Conservation (phyloP, 2,888 invertebrate species). For the Gymnosoma rotundatum region DNA sequence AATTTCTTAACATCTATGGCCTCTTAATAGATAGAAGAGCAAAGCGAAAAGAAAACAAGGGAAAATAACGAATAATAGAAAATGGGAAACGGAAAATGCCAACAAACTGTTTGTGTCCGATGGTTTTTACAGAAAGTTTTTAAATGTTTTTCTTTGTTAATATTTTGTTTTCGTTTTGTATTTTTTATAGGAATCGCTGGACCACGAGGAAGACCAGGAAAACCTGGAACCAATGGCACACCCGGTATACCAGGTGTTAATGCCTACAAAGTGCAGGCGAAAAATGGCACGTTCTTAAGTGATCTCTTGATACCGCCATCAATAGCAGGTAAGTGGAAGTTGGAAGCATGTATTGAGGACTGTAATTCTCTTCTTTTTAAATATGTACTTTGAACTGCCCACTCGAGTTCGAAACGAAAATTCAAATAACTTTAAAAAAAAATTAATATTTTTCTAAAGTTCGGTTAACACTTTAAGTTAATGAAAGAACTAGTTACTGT, state of each 20-base stretch:
- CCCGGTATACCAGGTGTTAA: slow-evolving; percentile 92
- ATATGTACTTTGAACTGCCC: no score
- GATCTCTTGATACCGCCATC: slow-evolving; percentile 93
- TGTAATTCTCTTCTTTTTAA: no score
- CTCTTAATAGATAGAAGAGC: slow-evolving; percentile 38
- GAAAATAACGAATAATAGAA: neutral
- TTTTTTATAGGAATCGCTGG: slow-evolving; percentile 82
- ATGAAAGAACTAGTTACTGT: no score
- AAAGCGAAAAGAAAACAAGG: neutral
- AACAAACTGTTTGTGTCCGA: neutral
- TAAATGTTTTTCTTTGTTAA: neutral
- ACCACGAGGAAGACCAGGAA: slow-evolving; percentile 88
- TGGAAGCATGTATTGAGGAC: no score
- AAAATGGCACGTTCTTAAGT: slow-evolving; percentile 84
- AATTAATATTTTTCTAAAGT: no score
- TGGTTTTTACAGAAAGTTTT: slow-evolving; percentile 29
- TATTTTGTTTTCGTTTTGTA: neutral
- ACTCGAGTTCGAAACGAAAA: no score
- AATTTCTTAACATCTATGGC: slow-evolving; percentile 52
- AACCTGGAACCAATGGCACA: slow-evolving; percentile 88
- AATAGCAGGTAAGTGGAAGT: slow-evolving; percentile 85
- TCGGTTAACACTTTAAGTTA: no score
- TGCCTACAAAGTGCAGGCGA: slow-evolving; percentile 86
- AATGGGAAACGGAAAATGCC: slow-evolving; percentile 1
- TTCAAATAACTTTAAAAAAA: no score